Evolutionary conservation across 2,888 invertebrate species (phyloP), one percentile per base, ranked within the genome.

Genomic region (Harpalus rubripes): DNA sequence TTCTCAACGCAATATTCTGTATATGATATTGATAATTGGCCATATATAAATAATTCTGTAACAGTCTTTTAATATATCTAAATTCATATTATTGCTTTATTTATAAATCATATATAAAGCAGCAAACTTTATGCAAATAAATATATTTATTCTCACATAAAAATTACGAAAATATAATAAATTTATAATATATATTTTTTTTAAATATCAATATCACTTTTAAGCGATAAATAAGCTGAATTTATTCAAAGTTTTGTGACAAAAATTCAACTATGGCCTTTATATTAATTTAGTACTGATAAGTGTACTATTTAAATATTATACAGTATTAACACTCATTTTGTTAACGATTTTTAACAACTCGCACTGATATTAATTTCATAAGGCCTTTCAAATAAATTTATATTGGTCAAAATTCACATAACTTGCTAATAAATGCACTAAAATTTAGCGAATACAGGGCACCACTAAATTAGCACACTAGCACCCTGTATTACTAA

Each of bases 21-120:
- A 52, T 52, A 10, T 32, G 32, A 32, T 32, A 32, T 32, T 32
- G 32, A 32, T 52, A 3, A 44, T 44, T 44, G 44, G 44, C 44
- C 44, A 12, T 12, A 52, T 52, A 22, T 78, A 26, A 22, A 78
- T 8, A 56, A 16, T 18, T 78, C n/a, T 78, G 0, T 32, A 78
- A 78, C 58, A 78, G 78, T 26, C 78, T 78, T 52, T 52, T 78
- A 56, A 78, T 58, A 58, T 78, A 78, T 78, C 32, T 59, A 58
- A 72, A 18, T 58, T 15, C 26, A 74, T 78, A 78, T 78, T 58
- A 78, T 78, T 78, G 78, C 78, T 78, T 56, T 78, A 78, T 78
- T 78, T 12, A 78, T 32, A 78, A 78, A 78, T 58, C 22, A 78
- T 44, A 76, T 76, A 22, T 76, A 2, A 44, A 76, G 44, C 76